phyloP scores from a whole-genome alignment of 1,140 invertebrate species.

The Brachionus koreanus region DNA sequence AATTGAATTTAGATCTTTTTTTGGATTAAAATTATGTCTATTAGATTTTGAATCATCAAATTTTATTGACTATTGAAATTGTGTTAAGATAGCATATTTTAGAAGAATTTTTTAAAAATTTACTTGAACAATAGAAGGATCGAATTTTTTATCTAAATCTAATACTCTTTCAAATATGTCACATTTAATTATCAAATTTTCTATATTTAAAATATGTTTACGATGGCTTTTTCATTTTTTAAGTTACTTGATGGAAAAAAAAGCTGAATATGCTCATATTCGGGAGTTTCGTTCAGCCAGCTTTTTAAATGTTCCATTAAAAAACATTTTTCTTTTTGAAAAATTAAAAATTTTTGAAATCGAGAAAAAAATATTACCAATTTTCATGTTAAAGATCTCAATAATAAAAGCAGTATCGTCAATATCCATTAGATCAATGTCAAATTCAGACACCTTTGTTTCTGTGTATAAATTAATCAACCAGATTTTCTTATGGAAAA shows the following conservation, averaged over 20 bases:
- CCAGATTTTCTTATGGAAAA: not conserved
- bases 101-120: not conserved
- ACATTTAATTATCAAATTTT: not conserved
- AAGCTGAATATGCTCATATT: not conserved
- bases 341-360: not conserved
- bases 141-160: not conserved
- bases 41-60: not conserved
- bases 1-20: not conserved
- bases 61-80: not conserved
- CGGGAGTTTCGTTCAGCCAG: not conserved
- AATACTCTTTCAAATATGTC: constrained; percentile 4
- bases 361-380: not conserved
- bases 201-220: not conserved
- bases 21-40: not conserved
- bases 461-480: not conserved
- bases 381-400: constrained; percentile 10
- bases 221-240: not conserved
- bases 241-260: not conserved
- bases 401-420: not conserved
- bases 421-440: not conserved
- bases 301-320: constrained; percentile 9
- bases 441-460: not conserved
- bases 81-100: not conserved
- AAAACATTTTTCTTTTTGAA: not conserved
- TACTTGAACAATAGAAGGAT: not conserved